Percentiles rank a stretch among this genome's conserved stretches.
phyloP scores from a whole-genome alignment of 2,888 invertebrate genomes.

The Lithophane semibrunnea region DNA sequence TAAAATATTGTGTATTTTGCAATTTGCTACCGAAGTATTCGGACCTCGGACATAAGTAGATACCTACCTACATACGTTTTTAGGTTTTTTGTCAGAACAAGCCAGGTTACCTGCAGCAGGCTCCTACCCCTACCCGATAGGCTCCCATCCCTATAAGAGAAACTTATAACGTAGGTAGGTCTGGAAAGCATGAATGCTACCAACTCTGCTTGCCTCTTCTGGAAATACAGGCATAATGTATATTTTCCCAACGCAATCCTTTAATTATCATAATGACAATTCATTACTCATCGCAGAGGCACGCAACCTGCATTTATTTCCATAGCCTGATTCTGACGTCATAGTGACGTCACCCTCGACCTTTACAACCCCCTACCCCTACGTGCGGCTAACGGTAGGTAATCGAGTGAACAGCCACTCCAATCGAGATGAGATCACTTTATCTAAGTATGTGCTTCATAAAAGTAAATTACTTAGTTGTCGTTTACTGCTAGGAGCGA shows the following conservation, averaged over 20 bases:
- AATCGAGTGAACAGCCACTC: slow-evolving; percentile 31
- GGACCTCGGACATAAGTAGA: neutral
- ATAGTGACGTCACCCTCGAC: slow-evolving; percentile 49
- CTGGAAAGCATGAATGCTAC: neutral
- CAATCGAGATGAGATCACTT: slow-evolving; percentile 35
- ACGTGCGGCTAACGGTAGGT: slow-evolving; percentile 22
- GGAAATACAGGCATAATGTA: neutral
- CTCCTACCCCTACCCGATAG: too few species aligned
- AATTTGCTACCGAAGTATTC: neutral
- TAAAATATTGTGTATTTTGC: neutral
- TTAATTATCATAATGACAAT: slow-evolving; percentile 6
- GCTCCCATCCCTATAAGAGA: neutral
- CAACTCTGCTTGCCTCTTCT: neutral
- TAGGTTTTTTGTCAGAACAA: neutral
- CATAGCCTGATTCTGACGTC: slow-evolving; percentile 25
- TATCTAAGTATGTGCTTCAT: slow-evolving; percentile 27
- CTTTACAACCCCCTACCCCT: slow-evolving; percentile 30
- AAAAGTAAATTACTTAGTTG: slow-evolving; percentile 1
- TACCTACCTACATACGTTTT: neutral
- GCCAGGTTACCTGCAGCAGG: too few species aligned
- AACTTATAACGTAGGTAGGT: neutral
- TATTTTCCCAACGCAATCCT: neutral
- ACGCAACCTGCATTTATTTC: slow-evolving; percentile 13
- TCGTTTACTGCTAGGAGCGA: neutral
- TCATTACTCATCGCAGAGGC: slow-evolving; percentile 6